Percentiles rank a stretch among this genome's conserved stretches.
phyloP scores from a whole-genome alignment of 1,140 invertebrate species.

The Halyomorpha halys region DNA sequence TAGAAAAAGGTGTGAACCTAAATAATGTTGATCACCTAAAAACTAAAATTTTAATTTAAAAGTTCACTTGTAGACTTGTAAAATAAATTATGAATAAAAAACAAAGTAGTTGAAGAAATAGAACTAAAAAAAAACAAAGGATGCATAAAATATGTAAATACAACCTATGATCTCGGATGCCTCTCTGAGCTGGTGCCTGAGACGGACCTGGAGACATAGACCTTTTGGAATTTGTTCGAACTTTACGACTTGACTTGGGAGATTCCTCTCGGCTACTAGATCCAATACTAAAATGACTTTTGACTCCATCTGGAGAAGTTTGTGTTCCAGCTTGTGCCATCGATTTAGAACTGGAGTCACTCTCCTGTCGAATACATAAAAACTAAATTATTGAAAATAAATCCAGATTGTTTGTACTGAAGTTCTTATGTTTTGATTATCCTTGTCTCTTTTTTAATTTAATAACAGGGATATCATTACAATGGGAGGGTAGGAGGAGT shows the following conservation, averaged over 20 bases:
- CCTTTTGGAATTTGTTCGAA: slow-evolving; percentile 10
- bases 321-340: slow-evolving; percentile 64
- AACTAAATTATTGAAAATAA: neutral
- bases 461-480: too few relatives aligned
- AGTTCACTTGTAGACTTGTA: too few relatives aligned
- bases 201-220: slow-evolving; percentile 19
- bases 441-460: neutral
- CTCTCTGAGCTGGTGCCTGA: neutral
- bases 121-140: too few relatives aligned
- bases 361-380: slow-evolving; percentile 18
- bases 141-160: too few relatives aligned
- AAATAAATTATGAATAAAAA: too few relatives aligned
- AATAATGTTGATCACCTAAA: too few relatives aligned
- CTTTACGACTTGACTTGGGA: slow-evolving; percentile 36
- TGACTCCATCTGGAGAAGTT: slow-evolving; percentile 58
- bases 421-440: neutral
- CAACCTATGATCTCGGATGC: neutral
- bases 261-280: slow-evolving; percentile 30
- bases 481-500: too few relatives aligned
- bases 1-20: too few relatives aligned
- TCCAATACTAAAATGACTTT: slow-evolving; percentile 45
- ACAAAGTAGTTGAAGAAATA: too few relatives aligned
- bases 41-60: too few relatives aligned
- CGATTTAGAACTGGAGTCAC: slow-evolving; percentile 33
- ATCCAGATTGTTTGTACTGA: neutral